Base-by-base conservation (phyloP, 2,797 vertebrate species). In the Chanos chanos region DNA sequence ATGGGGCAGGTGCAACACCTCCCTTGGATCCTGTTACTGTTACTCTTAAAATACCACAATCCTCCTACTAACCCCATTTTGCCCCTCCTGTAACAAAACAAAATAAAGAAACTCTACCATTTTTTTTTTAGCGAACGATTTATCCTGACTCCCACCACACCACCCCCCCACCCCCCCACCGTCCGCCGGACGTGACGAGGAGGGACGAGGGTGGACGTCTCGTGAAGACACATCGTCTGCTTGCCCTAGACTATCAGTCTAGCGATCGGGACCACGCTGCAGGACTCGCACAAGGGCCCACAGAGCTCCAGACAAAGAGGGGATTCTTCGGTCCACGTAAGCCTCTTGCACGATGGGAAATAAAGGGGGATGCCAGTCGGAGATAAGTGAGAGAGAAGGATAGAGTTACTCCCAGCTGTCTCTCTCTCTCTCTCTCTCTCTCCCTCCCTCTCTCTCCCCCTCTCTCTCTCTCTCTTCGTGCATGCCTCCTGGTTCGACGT, bases 351-450 rank as follows among this genome's bases (percentile, higher is more conserved):
- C n/a, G n/a, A 83, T 88, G 87, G 86, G 87, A 89, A 88, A 86
- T 81, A 82, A n/a, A n/a, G n/a, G n/a, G n/a, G n/a, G n/a, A n/a
- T n/a, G 81, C 83, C 85, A 81, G n/a, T 77, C 21, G 74, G 79
- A 83, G 86, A 89, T 88, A 88, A 89, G 85, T 86, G 83, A 88
- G 80, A 47, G 77, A 78, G 25, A 77, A 40, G 81, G 74, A 71
- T 90, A 87, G 43, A 77, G 86, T 90, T 90, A 87, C 88, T 75
- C 83, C 83, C 86, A 89, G 87, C 88, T 89, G 88, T 89, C 85
- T 81, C 65, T 83, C n/a, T n/a, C n/a, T n/a, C n/a, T n/a, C n/a
- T n/a, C n/a, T n/a, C n/a, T n/a, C n/a, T n/a, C n/a, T n/a, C n/a
- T n/a, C n/a, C n/a, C n/a, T n/a, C n/a, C n/a, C n/a, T n/a, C n/a